Base-by-base conservation (phyloP, 2,113 vertebrate genomes). In the Pardalotus punctatus region DNA sequence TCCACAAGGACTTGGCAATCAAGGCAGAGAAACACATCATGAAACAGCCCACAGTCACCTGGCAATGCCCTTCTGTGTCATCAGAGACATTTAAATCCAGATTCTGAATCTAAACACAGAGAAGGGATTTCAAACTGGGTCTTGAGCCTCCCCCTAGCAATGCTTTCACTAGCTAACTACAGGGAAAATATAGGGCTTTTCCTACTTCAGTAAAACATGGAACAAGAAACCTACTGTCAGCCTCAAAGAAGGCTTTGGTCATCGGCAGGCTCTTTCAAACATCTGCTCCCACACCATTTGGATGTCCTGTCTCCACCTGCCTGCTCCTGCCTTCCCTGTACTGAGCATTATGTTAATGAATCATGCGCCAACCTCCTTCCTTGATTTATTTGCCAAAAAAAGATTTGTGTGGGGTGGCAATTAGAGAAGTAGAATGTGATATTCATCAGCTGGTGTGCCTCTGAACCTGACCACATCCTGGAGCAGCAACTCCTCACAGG, bases 221-320 rank as follows among this genome's bases (percentile, higher is more conserved):
- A 74, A 56, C 9, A 71, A 36, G 38, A 92, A 88, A 56, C 9
- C 10, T 42, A 5, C 27, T 35, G n/a, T 7, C n/a, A 82, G 24
- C 31, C 45, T 87, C 48, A 60, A 77, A 62, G 22, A 36, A n/a
- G 90, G 45, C 48, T 90, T 67, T 4, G 0, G 45, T 67, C 50
- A 71, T 24, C 76, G 82, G 48, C 48, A 76, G 28, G 53, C 57
- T 53, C 35, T 64, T 76, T 31, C 29, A 40, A 47, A 64, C 38
- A 79, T 43, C 36, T 81, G 53, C 62, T 94, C 53, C 61, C 48
- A 81, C 29, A 56, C 31, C 5, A 0, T 25, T 36, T 56, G 23
- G n/a, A 80, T 86, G 82, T 61, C 79, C 76, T 90, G 67, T 54
- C 86, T 76, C 88, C 67, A 83, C 91, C 76, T 95, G 90, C 53